Evolutionary conservation across 2,797 vertebrate genomes (phyloP).

Genomic region (Chelon labrosus): DNA sequence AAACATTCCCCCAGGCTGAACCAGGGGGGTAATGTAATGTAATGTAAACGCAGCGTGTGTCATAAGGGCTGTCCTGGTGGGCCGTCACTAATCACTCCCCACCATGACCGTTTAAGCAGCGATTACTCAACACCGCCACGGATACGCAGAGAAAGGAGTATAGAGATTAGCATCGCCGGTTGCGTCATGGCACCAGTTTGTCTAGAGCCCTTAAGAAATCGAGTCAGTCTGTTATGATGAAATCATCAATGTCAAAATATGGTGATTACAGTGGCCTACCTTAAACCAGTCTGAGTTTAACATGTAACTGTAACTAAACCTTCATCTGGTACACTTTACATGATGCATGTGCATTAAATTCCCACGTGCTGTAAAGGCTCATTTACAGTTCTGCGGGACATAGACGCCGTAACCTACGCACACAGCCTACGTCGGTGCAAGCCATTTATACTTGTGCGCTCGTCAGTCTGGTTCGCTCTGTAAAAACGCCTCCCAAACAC

Average conservation of each 20-base stretch:
- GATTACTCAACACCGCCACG: constrained; percentile 40
- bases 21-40: constrained; percentile 53
- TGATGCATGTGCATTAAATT: too few species aligned
- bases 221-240: background rate
- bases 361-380: too few species aligned
- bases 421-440: too few species aligned
- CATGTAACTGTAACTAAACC: background rate
- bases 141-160: constrained; percentile 33
- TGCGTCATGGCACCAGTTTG: constrained; percentile 33
- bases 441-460: too few species aligned
- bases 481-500: too few species aligned
- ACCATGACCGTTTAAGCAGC: constrained; percentile 51
- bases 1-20: constrained; percentile 39
- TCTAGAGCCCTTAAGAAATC: constrained; percentile 16
- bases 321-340: background rate
- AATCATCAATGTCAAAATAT: constrained; percentile 9
- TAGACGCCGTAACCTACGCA: too few species aligned
- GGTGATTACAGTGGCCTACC: background rate
- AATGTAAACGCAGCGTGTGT: constrained; percentile 66
- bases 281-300: constrained; percentile 6
- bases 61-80: constrained; percentile 58
- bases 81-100: constrained; percentile 63
- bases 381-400: too few species aligned
- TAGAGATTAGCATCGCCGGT: constrained; percentile 45
- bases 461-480: too few species aligned